Base-by-base conservation (phyloP, 2,113 vertebrate species). In the Piliocolobus tephrosceles region DNA sequence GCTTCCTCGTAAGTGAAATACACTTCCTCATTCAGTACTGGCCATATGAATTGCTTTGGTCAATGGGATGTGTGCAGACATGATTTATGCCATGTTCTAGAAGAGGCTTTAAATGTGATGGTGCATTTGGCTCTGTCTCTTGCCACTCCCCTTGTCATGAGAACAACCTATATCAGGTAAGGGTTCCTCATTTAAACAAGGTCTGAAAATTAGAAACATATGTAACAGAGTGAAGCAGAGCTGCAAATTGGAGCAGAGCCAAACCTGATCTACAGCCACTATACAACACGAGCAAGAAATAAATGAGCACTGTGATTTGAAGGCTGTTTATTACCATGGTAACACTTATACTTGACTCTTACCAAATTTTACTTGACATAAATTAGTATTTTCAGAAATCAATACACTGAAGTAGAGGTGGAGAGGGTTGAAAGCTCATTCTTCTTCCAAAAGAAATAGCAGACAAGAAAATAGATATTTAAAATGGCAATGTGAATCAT, bases 391-490 rank as follows among this genome's bases (percentile, higher is more conserved):
- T 95, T 84, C 25, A 78, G 8, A 88, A 79, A 25, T 45, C 6
- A 66, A 50, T 17, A 80, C 58, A 58, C 23, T 57, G 66, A 93
- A 35, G 3, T 68, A 84, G 45, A 91, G 30, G 11, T 38, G 79
- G 1, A 72, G 6, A 83, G 20, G 13, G 0, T 17, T 88, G 35
- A 90, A 90, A 76, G 38, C 27, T 85, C 27, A 80, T 93, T 87
- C 20, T 93, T 82, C 30, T 75, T 80, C 35, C 8, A 38, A 88
- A 88, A 88, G 35, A 76, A 79, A n/a, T 45, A 87, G 22, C 5
- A 80, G 87, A 66, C 32, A 45, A 95, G 45, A 95, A 97, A 97
- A 78, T 64, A 35, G 9, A 91, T 83, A 96, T 50, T 96, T 93
- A 91, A 83, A 72, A 81, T 79, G 27, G 8, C 6, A 52, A 57